phyloP scores from a whole-genome alignment of 2,888 invertebrate genomes.

The Epistrophe eligans region DNA sequence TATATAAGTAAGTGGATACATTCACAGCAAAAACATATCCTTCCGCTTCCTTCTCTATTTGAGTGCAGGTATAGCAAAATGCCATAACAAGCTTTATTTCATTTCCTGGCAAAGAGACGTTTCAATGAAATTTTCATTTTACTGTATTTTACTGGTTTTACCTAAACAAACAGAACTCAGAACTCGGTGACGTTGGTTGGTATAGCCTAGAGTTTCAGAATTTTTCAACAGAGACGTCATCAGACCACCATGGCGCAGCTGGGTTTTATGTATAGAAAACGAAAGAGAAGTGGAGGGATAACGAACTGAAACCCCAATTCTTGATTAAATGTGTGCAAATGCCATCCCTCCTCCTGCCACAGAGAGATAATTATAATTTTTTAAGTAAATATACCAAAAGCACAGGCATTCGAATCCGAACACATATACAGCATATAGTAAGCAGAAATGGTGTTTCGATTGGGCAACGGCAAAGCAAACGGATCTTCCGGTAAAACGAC shows the following conservation, averaged over 20 bases:
- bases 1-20: background rate
- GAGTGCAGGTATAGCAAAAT: background rate
- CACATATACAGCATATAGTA: conserved; percentile 3
- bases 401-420: conserved; percentile 50
- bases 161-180: conserved; percentile 69
- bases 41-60: conserved; percentile 19
- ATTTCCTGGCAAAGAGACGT: conserved; percentile 28
- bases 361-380: conserved; percentile 74
- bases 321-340: conserved; percentile 74
- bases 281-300: conserved; percentile 33
- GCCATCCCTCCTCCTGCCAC: conserved; percentile 17
- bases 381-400: conserved; percentile 66
- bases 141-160: conserved; percentile 53
- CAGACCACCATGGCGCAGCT: conserved; percentile 1
- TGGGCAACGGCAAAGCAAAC: conserved; percentile 48
- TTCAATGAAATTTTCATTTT: conserved; percentile 48
- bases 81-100: conserved; percentile 17
- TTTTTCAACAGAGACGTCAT: background rate
- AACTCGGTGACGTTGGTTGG: conserved; percentile 33
- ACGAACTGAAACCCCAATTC: conserved; percentile 73
- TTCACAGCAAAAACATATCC: conserved; percentile 18
- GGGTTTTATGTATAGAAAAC: conserved; percentile 2
- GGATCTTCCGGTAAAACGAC: conserved; percentile 49
- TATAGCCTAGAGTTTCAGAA: conserved; percentile 25
- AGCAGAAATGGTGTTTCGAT: conserved; percentile 45